Base-by-base conservation (phyloP, 2,888 invertebrate genomes). In the Cryptocheilus praepositus region DNA sequence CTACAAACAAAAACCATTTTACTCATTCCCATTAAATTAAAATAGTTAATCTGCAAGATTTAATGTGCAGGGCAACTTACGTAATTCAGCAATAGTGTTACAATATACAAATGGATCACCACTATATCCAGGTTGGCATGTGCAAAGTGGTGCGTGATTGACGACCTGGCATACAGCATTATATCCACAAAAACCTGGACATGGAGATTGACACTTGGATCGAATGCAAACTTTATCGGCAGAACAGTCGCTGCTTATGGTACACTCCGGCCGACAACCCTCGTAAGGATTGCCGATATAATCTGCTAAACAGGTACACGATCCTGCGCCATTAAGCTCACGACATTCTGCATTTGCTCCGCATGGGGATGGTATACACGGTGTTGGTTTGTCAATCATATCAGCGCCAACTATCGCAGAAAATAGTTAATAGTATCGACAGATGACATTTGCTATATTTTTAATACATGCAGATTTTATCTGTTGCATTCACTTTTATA, bases 291-390 rank as follows among this genome's bases (percentile, higher is more conserved):
- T 92, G 49, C 93, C 93, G 61, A 91, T 91, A 76, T 90, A 92
- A 54, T 91, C 91, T 22, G 86, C 80, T 13, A 89, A 86, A 80
- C 93, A 93, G 7, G 90, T 88, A 74, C 93, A 91, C 15, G 90
- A 85, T 54, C 90, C 89, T 46, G 86, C 88, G 16, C 89, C 88
- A 22, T 85, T 85, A 18, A 92, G 86, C 86, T 93, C 93, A 79
- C 93, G 92, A 83, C 96, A 96, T 80, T 93, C 91, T 73, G 95
- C 95, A 83, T 95, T 95, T 5, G 95, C 93, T 45, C 96, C 96
- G 85, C 96, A 96, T 0, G 95, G 95, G 2, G 94, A 93, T 59
- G 95, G 95, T 72, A 90, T 89, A 83, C 96, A 96, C 1, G 95
- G 95, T 81, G 89, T 83, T 21, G 66, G 72, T 71, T 63, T 64